phyloP scores from a whole-genome alignment of 2,797 vertebrate genomes.

The Hozukius guyotensis region DNA sequence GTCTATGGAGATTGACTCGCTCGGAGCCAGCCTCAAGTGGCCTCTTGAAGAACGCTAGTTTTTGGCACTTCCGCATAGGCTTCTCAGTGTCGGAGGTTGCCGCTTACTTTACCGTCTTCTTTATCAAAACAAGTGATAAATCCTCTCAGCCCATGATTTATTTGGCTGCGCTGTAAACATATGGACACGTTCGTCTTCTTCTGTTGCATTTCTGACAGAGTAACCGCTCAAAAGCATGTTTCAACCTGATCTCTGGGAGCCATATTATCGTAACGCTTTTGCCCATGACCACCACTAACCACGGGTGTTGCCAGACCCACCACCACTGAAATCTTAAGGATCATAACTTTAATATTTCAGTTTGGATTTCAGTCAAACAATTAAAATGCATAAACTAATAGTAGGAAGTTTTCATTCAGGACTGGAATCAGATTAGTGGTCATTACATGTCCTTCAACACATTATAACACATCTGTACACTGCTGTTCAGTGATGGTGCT shows the following conservation, averaged over 20 bases:
- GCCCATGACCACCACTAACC: not conserved
- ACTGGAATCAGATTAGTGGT: not conserved
- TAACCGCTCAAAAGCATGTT: not conserved
- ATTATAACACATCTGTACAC: slow-evolving; percentile 18
- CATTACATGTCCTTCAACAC: not conserved
- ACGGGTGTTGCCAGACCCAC: not conserved
- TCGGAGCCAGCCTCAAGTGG: too few species aligned
- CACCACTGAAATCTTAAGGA: not conserved
- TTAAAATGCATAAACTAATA: not conserved
- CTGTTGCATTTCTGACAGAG: not conserved
- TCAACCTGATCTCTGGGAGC: not conserved
- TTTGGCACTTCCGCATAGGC: too few species aligned
- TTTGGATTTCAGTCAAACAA: not conserved
- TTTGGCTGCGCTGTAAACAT: not conserved
- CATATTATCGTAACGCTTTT: not conserved
- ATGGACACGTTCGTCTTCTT: not conserved
- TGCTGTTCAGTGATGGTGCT: slow-evolving; percentile 65
- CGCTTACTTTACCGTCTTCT: not conserved
- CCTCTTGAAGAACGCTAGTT: too few species aligned
- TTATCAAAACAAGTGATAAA: not conserved
- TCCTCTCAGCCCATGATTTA: not conserved
- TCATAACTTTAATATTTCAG: not conserved
- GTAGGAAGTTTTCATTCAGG: not conserved
- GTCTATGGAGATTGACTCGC: too few species aligned
- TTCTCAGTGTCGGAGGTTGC: too few species aligned